phyloP scores from a whole-genome alignment of 2,113 vertebrate genomes.

The Camelus bactrianus region DNA sequence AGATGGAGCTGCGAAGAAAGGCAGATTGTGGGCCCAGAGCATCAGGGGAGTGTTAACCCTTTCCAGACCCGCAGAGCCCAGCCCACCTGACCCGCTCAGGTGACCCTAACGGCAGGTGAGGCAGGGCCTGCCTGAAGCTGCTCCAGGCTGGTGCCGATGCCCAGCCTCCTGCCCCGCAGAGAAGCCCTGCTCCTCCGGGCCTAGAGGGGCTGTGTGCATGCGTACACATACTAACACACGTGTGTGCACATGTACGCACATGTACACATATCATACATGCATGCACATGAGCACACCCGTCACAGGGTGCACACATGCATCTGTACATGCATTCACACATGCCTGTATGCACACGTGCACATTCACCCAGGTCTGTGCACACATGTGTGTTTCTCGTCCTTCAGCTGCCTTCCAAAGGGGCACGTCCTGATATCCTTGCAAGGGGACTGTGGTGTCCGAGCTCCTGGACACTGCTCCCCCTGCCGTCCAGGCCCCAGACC shows the following conservation, averaged over 20 bases:
- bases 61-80: neutral
- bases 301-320: no score
- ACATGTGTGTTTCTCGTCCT: accelerated
- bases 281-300: accelerated
- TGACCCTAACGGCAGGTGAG: no score
- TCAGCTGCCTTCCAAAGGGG: neutral
- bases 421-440: neutral
- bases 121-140: neutral
- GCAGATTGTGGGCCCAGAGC: neutral
- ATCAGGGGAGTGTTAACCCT: neutral
- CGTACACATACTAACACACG: no score
- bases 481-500: neutral
- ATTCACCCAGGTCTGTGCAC: no score
- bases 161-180: neutral
- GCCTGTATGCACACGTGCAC: accelerated
- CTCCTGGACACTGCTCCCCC: neutral
- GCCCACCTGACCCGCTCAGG: accelerated
- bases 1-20: neutral
- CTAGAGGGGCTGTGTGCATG: accelerated
- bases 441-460: neutral
- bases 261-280: accelerated
- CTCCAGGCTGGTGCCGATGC: accelerated
- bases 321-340: no score
- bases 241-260: accelerated
- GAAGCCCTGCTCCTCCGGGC: neutral